Evolutionary conservation across 2,888 invertebrate genomes (phyloP), one percentile per base, ranked within the genome.

Genomic region (Gnatocerus cornutus): DNA sequence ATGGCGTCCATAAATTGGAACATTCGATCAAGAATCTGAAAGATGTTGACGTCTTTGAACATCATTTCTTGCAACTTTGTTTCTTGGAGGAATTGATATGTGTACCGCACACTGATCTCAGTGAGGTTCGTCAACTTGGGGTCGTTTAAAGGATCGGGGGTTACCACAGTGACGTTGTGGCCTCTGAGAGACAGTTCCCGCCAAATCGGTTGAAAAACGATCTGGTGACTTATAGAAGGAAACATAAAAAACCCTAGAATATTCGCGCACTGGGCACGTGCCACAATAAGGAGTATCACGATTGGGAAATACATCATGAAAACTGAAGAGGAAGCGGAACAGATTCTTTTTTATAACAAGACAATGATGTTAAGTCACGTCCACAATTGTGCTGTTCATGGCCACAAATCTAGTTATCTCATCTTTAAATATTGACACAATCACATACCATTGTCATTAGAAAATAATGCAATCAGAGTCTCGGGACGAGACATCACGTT

Each of bases 101-200:
- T 21, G 21, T 21, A 69, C 30, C 78, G 72, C 4, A 79, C 74
- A 62, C 81, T 78, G 12, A 83, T 81, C 77, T 83, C 82, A 0
- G 80, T 82, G 16, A 83, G 62, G 67, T 82, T 83, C 3, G 70
- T 71, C 55, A 83, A 68, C 0, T 66, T 21, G 21, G 21, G 21
- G 4, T 21, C 21, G 21, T 21, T 21, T 4, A 21, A 21, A 21
- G 21, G 21, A 71, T 77, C 73, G 0, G 82, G 78, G 1, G 82
- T 82, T 10, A 82, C 72, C 0, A 81, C 79, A 12, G 78, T 78
- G 0, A 82, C 79, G 66, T 80, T 48, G 59, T 82, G 82, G 3
- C 82, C 82, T 58, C 79, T 74, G 59, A 79, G 73, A 8, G 80
- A 79, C 10, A 82, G 63, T 71, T 80, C 81, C 48, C 71, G 74